Evolutionary conservation across 30 jellyfish, hydroid and myxozoan genomes (phyloP).

Genomic region (Hydractinia echinata): DNA sequence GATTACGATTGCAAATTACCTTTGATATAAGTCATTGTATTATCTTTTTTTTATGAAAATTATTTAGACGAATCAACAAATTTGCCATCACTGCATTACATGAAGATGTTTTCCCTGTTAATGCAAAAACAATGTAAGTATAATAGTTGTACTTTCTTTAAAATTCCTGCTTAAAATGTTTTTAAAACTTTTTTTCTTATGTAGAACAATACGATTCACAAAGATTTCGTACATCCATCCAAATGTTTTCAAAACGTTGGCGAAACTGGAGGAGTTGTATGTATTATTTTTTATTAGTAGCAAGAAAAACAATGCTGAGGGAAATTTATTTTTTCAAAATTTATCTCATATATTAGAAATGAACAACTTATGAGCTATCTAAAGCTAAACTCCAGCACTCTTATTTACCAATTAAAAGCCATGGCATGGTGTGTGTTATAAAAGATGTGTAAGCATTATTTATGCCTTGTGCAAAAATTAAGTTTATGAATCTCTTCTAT

Average conservation of each 20-base stretch:
- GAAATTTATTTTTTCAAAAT: not conserved
- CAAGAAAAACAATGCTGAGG: not conserved
- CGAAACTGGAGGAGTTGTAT: slow-evolving; percentile 19
- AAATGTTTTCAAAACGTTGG: slow-evolving; percentile 1
- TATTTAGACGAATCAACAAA: too few relatives aligned
- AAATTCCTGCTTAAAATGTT: too few relatives aligned
- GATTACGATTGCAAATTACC: too few relatives aligned
- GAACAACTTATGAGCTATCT: not conserved
- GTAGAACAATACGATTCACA: not conserved
- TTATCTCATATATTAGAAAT: not conserved
- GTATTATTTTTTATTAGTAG: not conserved
- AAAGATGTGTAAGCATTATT: too few relatives aligned
- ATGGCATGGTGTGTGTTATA: too few relatives aligned
- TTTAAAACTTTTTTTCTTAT: not conserved
- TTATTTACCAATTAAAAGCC: not conserved
- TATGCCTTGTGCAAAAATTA: not conserved
- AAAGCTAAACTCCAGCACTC: not conserved
- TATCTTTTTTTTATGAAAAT: too few relatives aligned
- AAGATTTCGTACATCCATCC: not conserved
- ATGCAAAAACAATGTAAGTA: not conserved
- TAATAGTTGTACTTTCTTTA: not conserved
- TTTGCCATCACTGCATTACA: not conserved
- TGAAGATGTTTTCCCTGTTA: not conserved
- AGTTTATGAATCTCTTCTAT: not conserved
- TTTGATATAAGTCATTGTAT: too few relatives aligned